Base-by-base conservation (phyloP, 2,797 vertebrate genomes). In the Platalea minor region DNA sequence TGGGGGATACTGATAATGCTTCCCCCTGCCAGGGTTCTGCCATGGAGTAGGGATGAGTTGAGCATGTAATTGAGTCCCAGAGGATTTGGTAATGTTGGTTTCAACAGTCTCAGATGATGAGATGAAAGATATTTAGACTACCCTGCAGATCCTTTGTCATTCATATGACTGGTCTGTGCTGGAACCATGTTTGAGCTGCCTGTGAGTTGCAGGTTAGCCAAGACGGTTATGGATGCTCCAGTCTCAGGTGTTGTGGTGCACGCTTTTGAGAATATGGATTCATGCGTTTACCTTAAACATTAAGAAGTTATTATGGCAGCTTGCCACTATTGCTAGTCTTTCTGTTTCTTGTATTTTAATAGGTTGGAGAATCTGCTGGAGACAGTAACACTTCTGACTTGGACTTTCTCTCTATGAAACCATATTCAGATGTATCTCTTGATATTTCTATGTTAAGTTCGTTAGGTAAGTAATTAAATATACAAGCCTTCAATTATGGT, bases 361-460 rank as follows among this genome's bases (percentile, higher is more conserved):
- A 99, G 99, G 97, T 98, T 90, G 97, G 98, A 74, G 99, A 99
- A 51, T 95, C 98, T 35, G 67, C 97, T 45, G 98, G 98, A n/a
- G 98, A 98, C 31, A 97, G 98, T 41, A 97, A 98, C 37, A 69
- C 98, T 77, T 99, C 99, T 13, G 98, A 99, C 51, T 97, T 99
- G 97, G 99, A 99, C 92, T 99, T 99, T 93, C 98, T 99, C 96
- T 98, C 99, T 7, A 98, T 99, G 98, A 99, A 99, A 97, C 98
- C 97, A 1, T 99, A 99, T 92, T 98, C 99, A 2, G 99, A 99
- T 65, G 98, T 99, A 88, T 99, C 99, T 80, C 97, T 99, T 43
- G 99, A 99, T 91, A 99, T 99, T 93, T 99, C 99, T 63, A 98
- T 99, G 98, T 98, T 99, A 45, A 98, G 98, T 97, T 98, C 99